These are phyloP conservation scores for Lutraria rhynchaena DNA, from an alignment of 1,140 invertebrate species.

Conservation along the genomic window DNA sequence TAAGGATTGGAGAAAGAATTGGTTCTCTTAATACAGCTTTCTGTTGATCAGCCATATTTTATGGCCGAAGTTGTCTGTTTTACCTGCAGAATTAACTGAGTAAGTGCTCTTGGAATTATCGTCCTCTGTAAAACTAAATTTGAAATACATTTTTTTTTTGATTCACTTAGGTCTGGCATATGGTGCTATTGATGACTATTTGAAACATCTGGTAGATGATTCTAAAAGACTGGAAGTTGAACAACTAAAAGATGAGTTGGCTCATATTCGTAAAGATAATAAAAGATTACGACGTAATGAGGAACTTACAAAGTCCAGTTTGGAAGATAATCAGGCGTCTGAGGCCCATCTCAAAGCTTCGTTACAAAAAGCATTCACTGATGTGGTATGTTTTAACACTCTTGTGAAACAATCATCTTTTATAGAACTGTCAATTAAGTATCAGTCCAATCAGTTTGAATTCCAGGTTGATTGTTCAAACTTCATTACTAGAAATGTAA, in stretches of 20 bases:
- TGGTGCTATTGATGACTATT: constrained; percentile 58
- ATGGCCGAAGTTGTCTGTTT: too few species aligned
- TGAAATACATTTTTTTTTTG: too few species aligned
- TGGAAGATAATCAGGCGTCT: constrained; percentile 65
- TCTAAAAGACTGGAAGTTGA: constrained; percentile 27
- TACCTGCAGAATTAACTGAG: too few species aligned
- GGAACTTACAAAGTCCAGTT: constrained; percentile 59
- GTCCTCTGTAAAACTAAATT: too few species aligned
- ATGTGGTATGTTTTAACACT: constrained; percentile 72
- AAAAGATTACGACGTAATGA: constrained; percentile 55
- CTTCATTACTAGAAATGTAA: background rate
- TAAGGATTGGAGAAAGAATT: too few species aligned
- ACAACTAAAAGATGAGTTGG: constrained; percentile 59
- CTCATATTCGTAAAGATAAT: constrained; percentile 63
- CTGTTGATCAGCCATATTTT: too few species aligned
- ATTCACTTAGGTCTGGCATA: constrained; percentile 63
- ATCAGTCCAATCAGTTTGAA: too few species aligned
- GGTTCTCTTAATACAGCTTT: too few species aligned
- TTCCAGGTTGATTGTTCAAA: too few species aligned
- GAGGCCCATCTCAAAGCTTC: constrained; percentile 73
- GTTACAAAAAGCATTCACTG: constrained; percentile 75
- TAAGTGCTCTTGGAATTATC: too few species aligned
- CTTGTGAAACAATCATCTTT: too few species aligned
- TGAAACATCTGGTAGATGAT: constrained; percentile 43
- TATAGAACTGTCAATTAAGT: too few species aligned